Evolutionary conservation across 1,140 invertebrate genomes (phyloP).

Genomic region (Philotrypesis tridentata): DNA sequence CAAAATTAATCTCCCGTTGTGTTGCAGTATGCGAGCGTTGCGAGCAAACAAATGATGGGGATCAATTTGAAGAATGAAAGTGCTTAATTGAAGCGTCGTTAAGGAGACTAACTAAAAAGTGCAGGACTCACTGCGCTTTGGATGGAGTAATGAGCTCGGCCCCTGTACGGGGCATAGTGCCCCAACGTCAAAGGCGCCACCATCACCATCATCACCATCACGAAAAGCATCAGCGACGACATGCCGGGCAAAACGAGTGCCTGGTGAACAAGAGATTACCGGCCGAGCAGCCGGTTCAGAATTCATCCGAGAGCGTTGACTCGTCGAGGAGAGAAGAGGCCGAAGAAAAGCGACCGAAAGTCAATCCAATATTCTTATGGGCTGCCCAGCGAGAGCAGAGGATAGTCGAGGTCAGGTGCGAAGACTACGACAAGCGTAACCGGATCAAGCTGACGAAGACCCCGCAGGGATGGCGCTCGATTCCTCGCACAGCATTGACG

Average conservation of each 20-base stretch:
- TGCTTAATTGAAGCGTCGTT: neutral
- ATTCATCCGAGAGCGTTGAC: constrained; percentile 7
- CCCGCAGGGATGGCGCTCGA: constrained; percentile 85
- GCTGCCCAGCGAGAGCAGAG: constrained; percentile 83
- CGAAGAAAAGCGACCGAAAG: constrained; percentile 74
- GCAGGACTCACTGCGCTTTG: constrained; percentile 63
- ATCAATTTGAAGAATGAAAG: constrained; percentile 7
- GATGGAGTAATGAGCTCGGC: constrained; percentile 73
- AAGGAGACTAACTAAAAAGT: constrained; percentile 19
- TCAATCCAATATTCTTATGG: constrained; percentile 88
- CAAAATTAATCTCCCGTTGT: constrained; percentile 1
- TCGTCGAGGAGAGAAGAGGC: constrained; percentile 45
- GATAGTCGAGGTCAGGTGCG: constrained; percentile 87
- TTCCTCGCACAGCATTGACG: constrained; percentile 82
- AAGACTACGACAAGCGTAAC: constrained; percentile 89
- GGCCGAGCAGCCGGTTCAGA: constrained; percentile 44
- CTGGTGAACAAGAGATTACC: neutral
- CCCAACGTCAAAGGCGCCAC: constrained; percentile 70
- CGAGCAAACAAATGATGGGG: neutral
- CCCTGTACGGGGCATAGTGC: constrained; percentile 70
- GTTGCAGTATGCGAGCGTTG: neutral
- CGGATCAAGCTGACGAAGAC: constrained; percentile 86
- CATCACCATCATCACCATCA: constrained; percentile 61
- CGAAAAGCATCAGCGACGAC: constrained; percentile 57
- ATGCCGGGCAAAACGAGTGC: constrained; percentile 49